Base-by-base conservation (phyloP, 2,888 invertebrate genomes). In the Campopleginae sp. region DNA sequence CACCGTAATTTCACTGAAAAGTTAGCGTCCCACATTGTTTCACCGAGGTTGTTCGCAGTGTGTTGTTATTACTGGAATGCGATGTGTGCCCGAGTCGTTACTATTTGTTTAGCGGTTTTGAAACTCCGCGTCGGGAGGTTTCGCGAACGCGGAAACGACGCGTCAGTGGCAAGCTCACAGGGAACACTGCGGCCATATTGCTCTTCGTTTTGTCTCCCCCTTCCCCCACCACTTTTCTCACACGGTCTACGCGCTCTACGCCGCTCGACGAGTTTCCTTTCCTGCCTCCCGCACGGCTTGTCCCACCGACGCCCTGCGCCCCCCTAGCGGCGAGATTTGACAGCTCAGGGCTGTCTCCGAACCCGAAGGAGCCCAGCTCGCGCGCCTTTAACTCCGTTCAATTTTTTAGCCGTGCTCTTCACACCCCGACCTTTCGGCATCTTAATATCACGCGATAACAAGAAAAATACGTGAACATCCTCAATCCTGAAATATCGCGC, bases 161-260 rank as follows among this genome's bases (percentile, higher is more conserved):
- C 89, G 88, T 86, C 86, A 88, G 84, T 90, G 89, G 80, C 84
- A 85, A 87, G 87, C 90, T 88, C 87, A 86, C 89, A 86, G 88
- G 75, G 88, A 89, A 89, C 88, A 89, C 89, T 88, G 90, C 90
- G 89, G 92, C 92, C 92, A 92, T 92, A 88, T 92, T 92, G 89
- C 90, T 86, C 83, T 89, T 86, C 88, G 86, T 88, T 89, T 51
- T n/a, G 48, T 51, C 61, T 75, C 86, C 81, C 83, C 82, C 65
- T 71, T 85, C 81, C 82, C 81, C 54, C 54, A 33, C 61, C 46
- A 31, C 77, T 51, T 42, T 58, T 71, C 65, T 46, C 38, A 14
- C 38, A 14, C 42, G 42, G 38, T 74, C 80, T 44, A 38, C 65
- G 51, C 42, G 51, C 23, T 72, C 79, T 42, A 38, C 63, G 48